A percentile compares a stretch with the other conserved stretches of the same genome.
phyloP scores from a whole-genome alignment of 2,113 vertebrate genomes.

The Jaculus jaculus region DNA sequence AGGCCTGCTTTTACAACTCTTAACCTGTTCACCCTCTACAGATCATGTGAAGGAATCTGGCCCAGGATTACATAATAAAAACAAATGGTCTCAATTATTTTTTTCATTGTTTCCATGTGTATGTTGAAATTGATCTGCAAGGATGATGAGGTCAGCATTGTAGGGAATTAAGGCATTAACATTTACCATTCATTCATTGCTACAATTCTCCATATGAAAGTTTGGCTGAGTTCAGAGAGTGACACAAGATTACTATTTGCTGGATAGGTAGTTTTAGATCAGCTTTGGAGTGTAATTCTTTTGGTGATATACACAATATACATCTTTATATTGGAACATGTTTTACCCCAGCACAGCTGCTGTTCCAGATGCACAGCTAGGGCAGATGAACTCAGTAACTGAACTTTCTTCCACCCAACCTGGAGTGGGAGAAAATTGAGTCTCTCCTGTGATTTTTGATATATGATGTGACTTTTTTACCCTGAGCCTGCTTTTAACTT shows the following conservation, averaged over 20 bases:
- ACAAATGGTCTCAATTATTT: neutral
- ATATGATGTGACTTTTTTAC: neutral
- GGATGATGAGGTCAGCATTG: neutral
- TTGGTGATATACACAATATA: neutral
- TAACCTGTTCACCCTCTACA: neutral
- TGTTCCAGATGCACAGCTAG: neutral
- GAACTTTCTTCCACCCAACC: neutral
- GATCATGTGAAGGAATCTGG: neutral
- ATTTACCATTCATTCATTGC: neutral
- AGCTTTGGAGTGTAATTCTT: neutral
- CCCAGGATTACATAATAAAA: conserved; percentile 2
- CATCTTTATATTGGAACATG: neutral
- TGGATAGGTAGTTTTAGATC: neutral
- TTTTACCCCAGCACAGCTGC: neutral
- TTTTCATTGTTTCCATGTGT: neutral
- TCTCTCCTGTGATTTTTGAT: neutral
- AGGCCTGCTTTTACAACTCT: neutral
- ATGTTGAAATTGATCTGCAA: neutral
- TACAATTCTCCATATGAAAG: neutral
- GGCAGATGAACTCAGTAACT: neutral
- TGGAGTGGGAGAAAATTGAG: neutral
- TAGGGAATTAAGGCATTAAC: neutral
- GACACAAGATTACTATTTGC: neutral
- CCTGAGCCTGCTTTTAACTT: neutral
- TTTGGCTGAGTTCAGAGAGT: neutral